A percentile compares a stretch with the other conserved stretches of the same genome.
phyloP scores from a whole-genome alignment of 2,888 invertebrate species.

The Beris morrisii region DNA sequence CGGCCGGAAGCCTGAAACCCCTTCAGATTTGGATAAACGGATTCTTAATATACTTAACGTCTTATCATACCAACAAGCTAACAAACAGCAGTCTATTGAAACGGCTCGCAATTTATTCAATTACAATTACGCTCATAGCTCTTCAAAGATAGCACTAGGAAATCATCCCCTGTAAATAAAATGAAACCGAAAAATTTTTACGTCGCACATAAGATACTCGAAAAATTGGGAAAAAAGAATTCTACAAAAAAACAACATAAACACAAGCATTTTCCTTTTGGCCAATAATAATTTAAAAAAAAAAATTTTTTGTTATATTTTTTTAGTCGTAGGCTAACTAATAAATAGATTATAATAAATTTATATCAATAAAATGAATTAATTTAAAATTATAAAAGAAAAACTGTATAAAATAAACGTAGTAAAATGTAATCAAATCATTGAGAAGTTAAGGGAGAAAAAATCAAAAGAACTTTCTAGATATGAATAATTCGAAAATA shows the following conservation, averaged over 20 bases:
- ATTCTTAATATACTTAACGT: slow-evolving; percentile 12
- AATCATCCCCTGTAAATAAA: slow-evolving; percentile 14
- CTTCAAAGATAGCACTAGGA: slow-evolving; percentile 22
- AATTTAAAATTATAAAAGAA: too few species aligned
- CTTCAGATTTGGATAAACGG: background rate
- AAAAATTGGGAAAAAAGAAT: background rate
- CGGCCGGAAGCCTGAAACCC: slow-evolving; percentile 5
- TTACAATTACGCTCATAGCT: slow-evolving; percentile 9
- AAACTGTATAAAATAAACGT: too few species aligned
- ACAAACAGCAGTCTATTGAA: slow-evolving; percentile 14
- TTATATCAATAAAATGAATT: too few species aligned
- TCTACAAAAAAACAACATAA: background rate
- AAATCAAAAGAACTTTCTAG: too few species aligned
- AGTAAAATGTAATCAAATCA: too few species aligned
- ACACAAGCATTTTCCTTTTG: background rate
- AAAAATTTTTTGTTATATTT: too few species aligned
- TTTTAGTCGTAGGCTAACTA: too few species aligned
- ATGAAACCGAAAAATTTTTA: background rate
- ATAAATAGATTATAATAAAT: too few species aligned
- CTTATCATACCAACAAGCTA: background rate
- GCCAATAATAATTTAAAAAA: background rate
- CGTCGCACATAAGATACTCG: slow-evolving; percentile 1
- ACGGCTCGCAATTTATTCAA: slow-evolving; percentile 1
- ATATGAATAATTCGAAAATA: too few species aligned
- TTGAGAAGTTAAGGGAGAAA: too few species aligned